A percentile compares a stretch with the other conserved stretches of the same genome.
phyloP scores from a whole-genome alignment of 2,113 vertebrate species.

The Hyaena hyaena region DNA sequence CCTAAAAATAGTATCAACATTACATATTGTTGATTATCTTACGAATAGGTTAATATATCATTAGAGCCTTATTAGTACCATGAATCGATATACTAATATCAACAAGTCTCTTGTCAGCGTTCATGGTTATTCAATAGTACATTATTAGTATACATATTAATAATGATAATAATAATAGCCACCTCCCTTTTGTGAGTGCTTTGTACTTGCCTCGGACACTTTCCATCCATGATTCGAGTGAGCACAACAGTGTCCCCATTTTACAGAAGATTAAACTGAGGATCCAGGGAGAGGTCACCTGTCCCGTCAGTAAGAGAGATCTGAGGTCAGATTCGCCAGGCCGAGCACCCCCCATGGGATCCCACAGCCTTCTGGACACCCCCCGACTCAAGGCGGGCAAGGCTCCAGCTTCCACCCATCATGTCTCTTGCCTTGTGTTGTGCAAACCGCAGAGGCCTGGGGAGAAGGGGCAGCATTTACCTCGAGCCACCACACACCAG shows the following conservation, averaged over 20 bases:
- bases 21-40: neutral
- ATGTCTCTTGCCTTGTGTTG: neutral
- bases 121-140: neutral
- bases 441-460: neutral
- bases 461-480: neutral
- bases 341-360: neutral
- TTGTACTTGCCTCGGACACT: neutral
- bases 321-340: neutral
- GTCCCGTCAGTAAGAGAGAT: neutral
- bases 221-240: neutral
- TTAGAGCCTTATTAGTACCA: neutral
- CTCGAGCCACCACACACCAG: neutral
- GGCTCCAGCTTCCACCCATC: neutral
- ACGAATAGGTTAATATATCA: neutral
- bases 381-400: neutral
- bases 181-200: neutral
- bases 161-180: neutral
- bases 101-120: neutral
- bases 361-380: neutral
- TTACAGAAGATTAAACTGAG: slow-evolving; percentile 4
- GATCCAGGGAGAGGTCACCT: neutral
- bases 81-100: neutral
- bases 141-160: neutral
- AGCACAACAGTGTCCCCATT: neutral
- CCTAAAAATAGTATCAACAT: neutral